Evolutionary conservation across 2,113 vertebrate genomes (phyloP).

Genomic region (Irena cyanogastra): DNA sequence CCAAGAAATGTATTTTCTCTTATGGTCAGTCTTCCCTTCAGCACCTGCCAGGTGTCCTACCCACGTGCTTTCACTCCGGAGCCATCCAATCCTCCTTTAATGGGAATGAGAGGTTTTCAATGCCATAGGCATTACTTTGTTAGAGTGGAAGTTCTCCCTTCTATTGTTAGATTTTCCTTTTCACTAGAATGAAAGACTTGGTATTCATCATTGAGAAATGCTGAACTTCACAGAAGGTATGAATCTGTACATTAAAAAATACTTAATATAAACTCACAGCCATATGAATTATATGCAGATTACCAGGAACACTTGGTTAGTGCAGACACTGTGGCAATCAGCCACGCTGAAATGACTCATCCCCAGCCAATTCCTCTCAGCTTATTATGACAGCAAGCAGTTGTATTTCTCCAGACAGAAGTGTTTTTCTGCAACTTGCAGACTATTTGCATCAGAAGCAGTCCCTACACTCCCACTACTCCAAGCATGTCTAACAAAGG

Average conservation of each 20-base stretch:
- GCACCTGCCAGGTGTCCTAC: not conserved
- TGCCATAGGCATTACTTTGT: not conserved
- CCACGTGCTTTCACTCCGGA: not conserved
- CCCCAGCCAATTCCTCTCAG: not conserved
- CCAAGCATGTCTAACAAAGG: not conserved
- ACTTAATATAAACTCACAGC: not conserved
- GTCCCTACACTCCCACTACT: not conserved
- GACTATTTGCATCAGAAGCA: not conserved
- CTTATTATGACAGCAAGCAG: not conserved
- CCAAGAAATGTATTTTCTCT: not conserved
- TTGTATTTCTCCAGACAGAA: conserved; percentile 11
- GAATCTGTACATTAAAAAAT: not conserved
- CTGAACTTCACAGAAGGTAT: not conserved
- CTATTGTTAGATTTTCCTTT: not conserved
- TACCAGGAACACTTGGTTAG: not conserved
- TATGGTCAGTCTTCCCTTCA: not conserved
- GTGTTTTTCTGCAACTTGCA: not conserved
- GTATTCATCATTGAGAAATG: not conserved
- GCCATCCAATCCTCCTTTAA: not conserved
- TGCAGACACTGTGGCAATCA: not conserved
- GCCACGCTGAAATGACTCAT: not conserved
- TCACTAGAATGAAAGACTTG: not conserved
- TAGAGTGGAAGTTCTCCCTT: not conserved
- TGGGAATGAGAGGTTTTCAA: not conserved
- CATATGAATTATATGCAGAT: not conserved